Base-by-base conservation (phyloP, 2,888 invertebrate species). In the Drosophila paramelanica region DNA sequence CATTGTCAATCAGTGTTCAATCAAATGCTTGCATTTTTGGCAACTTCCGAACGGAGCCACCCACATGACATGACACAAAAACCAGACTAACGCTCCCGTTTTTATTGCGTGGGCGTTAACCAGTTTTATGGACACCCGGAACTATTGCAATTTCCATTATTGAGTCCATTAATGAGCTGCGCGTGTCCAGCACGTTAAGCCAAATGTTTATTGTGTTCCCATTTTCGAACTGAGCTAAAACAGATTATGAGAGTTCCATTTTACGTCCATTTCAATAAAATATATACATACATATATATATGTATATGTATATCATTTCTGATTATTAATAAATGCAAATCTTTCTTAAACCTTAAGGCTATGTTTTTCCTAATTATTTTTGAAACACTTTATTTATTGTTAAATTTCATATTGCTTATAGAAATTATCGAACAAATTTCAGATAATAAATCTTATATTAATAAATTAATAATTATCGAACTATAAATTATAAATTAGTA, bases 1-100 rank as follows among this genome's bases (percentile, higher is more conserved):
- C 65, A 73, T 70, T 88, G 81, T 86, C 85, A 85, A 86, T 85
- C 85, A 85, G 72, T 75, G 88, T 73, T 83, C 73, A 85, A 85
- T 85, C 86, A 88, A 81, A 75, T 52, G 70, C 53, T 70, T 73
- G 78, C 80, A 76, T 81, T 84, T 78, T 80, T 79, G 84, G 85
- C 76, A 82, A 88, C 85, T 82, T 84, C 84, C 87, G 76, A 62
- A 49, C 39, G 53, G 55, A 53, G 64, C 68, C 79, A 79, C 81
- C 79, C 79, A 83, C 79, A 78, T 46, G 47, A 60, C 73, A 77
- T 60, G 25, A 41, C 27, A 20, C 60, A 61, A 46, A 39, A 45
- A 65, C 56, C 56, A 64, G 58, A 56, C 50, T 45, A 53, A 55
- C 79, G 67, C 76, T 71, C 65, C 64, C 59, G 61, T 52, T 69